Evolutionary conservation across 2,113 vertebrate genomes (phyloP).

Genomic region (Gasterosteus aculeatus): DNA sequence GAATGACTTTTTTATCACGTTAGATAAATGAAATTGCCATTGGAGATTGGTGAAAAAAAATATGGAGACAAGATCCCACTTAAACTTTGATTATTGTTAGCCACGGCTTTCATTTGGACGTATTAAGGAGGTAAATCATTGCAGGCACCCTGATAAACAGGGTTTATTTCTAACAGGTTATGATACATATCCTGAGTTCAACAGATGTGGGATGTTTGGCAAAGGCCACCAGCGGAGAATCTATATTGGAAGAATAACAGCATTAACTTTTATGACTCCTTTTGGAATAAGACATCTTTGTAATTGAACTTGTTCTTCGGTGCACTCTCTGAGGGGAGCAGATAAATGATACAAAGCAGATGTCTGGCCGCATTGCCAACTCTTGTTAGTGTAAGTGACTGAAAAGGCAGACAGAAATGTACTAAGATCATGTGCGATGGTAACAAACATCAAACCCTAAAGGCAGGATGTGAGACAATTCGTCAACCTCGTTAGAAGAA

Average conservation of each 20-base stretch:
- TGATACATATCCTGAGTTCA: constrained; percentile 30
- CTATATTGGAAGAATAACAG: constrained; percentile 20
- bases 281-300: constrained; percentile 41
- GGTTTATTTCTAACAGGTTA: background rate
- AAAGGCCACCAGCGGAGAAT: constrained; percentile 15
- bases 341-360: constrained; percentile 44
- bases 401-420: constrained; percentile 22
- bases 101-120: constrained; percentile 42
- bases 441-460: background rate
- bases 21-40: constrained; percentile 45
- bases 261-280: constrained; percentile 38
- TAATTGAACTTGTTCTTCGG: constrained; percentile 32
- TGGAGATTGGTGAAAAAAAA: constrained; percentile 36
- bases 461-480: constrained; percentile 16
- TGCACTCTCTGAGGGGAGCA: constrained; percentile 24
- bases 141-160: constrained; percentile 26
- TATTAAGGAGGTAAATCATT: constrained; percentile 60
- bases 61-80: constrained; percentile 18
- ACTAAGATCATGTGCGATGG: background rate
- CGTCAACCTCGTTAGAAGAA: constrained; percentile 19
- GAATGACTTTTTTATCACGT: constrained; percentile 54
- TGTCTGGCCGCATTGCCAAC: constrained; percentile 38
- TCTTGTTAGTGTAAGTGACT: constrained; percentile 39
- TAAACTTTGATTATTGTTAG: constrained; percentile 41
- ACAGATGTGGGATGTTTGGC: constrained; percentile 24